A percentile compares a stretch with the other conserved stretches of the same genome.
Evolutionary conservation across 1,140 invertebrate genomes (phyloP).

Genomic region (Probaryconus sp.): DNA sequence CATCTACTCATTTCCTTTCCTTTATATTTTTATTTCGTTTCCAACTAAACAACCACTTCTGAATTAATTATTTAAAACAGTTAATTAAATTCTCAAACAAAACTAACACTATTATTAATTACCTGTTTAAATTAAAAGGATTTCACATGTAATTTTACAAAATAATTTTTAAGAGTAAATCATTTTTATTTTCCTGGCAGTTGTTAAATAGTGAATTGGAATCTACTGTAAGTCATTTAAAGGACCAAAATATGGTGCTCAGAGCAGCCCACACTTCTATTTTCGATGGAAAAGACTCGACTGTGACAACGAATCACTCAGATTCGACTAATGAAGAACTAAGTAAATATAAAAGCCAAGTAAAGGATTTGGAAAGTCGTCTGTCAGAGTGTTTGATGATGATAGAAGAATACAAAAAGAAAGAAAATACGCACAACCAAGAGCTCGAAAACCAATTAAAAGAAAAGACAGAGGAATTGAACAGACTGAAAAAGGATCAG

Average conservation of each 20-base stretch:
- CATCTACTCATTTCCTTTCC: too few relatives aligned
- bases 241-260: conserved; percentile 92
- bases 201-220: conserved; percentile 84
- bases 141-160: too few relatives aligned
- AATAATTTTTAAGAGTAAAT: too few relatives aligned
- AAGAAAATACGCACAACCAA: conserved; percentile 47
- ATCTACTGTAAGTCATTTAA: conserved; percentile 85
- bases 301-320: conserved; percentile 35
- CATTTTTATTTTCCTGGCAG: too few relatives aligned
- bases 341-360: conserved; percentile 65
- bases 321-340: conserved; percentile 65
- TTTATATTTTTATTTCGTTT: too few relatives aligned
- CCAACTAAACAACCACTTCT: too few relatives aligned
- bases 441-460: conserved; percentile 70
- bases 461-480: conserved; percentile 81
- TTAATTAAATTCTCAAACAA: too few relatives aligned
- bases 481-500: conserved; percentile 90
- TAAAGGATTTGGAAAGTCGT: conserved; percentile 68
- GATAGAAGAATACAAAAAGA: conserved; percentile 64
- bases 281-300: conserved; percentile 47
- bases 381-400: conserved; percentile 63
- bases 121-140: too few relatives aligned
- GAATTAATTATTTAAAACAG: too few relatives aligned
- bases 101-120: too few relatives aligned
- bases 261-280: conserved; percentile 82